A percentile compares a stretch with the other conserved stretches of the same genome.
Evolutionary conservation across 2,797 vertebrate genomes (phyloP).

Genomic region (Protosalanx chinensis): DNA sequence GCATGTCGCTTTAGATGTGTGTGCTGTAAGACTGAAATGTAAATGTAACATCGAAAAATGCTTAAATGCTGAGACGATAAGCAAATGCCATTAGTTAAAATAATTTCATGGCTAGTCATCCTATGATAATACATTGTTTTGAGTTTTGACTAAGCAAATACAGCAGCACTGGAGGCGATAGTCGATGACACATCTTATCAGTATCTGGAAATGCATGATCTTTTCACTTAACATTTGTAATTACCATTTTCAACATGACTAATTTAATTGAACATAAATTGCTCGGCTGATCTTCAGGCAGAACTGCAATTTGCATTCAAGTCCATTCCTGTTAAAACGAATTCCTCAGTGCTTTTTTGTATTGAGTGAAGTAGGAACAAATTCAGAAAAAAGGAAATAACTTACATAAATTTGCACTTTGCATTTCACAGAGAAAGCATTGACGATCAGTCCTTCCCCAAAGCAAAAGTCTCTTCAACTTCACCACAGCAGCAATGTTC

Average conservation of each 20-base stretch:
- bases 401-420: not conserved
- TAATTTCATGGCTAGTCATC: conserved; percentile 10
- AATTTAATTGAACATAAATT: conserved; percentile 68
- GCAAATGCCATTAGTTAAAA: conserved; percentile 10
- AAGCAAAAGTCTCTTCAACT: not conserved
- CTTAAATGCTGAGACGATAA: not conserved
- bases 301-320: conserved; percentile 29
- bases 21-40: too few species aligned
- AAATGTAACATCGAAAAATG: too few species aligned
- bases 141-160: conserved; percentile 51
- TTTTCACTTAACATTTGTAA: conserved; percentile 61
- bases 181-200: conserved; percentile 57
- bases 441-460: not conserved
- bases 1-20: too few species aligned
- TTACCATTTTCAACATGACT: conserved; percentile 65
- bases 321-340: conserved; percentile 20
- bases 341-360: conserved; percentile 2
- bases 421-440: not conserved
- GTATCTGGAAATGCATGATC: conserved; percentile 50
- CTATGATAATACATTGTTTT: conserved; percentile 41
- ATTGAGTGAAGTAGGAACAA: not conserved
- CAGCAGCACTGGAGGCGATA: conserved; percentile 50
- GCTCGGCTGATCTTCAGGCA: conserved; percentile 51
- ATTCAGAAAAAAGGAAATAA: not conserved
- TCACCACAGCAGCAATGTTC: not conserved